A percentile compares a stretch with the other conserved stretches of the same genome.
phyloP scores from a whole-genome alignment of 64 coral and sea anemone genomes.

The Hydrozoanthus tunicans region DNA sequence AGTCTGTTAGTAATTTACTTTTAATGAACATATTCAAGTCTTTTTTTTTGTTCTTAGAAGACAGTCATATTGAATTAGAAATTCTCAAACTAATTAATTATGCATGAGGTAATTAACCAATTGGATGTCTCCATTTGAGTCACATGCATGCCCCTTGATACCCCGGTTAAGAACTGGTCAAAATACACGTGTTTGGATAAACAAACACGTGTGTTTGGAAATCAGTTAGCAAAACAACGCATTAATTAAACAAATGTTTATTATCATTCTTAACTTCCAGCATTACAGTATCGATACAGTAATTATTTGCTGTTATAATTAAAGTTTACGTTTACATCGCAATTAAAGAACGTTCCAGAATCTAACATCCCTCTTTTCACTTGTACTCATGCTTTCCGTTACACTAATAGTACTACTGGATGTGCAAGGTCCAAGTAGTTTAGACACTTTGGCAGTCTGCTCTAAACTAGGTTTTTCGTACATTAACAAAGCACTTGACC shows the following conservation, averaged over 20 bases:
- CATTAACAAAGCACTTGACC: slow-evolving; percentile 43
- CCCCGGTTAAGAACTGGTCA: neutral
- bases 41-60: too few relatives aligned
- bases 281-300: neutral
- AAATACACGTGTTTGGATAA: neutral
- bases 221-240: neutral
- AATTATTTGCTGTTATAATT: too few relatives aligned
- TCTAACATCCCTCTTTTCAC: slow-evolving; percentile 23
- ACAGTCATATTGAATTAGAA: too few relatives aligned
- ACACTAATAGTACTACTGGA: slow-evolving; percentile 37
- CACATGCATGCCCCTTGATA: neutral
- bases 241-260: too few relatives aligned
- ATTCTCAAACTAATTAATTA: neutral
- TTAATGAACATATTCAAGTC: too few relatives aligned
- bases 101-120: too few relatives aligned
- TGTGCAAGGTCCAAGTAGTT: slow-evolving; percentile 57
- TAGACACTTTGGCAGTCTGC: slow-evolving; percentile 21
- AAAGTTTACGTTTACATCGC: neutral
- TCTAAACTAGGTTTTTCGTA: slow-evolving; percentile 47
- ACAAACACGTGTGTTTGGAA: neutral
- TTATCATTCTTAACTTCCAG: neutral
- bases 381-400: slow-evolving; percentile 41
- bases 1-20: too few relatives aligned
- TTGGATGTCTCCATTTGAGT: too few relatives aligned
- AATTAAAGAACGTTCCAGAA: slow-evolving; percentile 37